Conservation (phyloP, 2,113 vertebrate species). For the Siniperca chuatsi region DNA sequence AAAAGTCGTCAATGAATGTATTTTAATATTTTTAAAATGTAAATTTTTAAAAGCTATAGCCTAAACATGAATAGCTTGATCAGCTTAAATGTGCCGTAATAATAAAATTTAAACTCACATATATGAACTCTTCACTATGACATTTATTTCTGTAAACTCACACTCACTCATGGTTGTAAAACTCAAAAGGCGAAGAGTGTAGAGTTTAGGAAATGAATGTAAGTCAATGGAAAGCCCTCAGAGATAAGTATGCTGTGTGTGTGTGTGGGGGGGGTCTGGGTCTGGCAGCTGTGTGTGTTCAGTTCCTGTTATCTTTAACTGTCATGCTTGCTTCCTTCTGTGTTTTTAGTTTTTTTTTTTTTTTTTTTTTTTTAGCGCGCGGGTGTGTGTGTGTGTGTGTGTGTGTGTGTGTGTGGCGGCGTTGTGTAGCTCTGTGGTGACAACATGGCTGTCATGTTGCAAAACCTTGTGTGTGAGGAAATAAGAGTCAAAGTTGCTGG, state of each 20-base stretch:
- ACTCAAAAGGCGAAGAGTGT: too few species aligned
- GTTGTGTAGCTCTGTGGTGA: constrained; percentile 4
- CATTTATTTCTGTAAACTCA: not conserved
- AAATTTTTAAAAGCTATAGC: not conserved
- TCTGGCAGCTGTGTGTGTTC: constrained; percentile 58
- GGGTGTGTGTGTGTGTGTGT: constrained; percentile 19
- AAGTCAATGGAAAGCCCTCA: constrained; percentile 17
- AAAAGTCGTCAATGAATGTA: not conserved
- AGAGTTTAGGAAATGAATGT: constrained; percentile 45
- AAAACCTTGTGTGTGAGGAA: constrained; percentile 26
- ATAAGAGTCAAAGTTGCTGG: not conserved
- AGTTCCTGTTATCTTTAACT: constrained; percentile 80
- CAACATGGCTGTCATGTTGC: constrained; percentile 34
- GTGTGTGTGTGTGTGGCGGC: constrained; percentile 3
- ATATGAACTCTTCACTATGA: not conserved
- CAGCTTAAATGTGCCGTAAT: not conserved
- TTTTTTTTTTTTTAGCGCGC: not conserved
- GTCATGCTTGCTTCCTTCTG: constrained; percentile 69
- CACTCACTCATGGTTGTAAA: too few species aligned
- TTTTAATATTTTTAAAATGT: too few species aligned
- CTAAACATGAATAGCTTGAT: not conserved
- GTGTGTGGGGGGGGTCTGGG: constrained; percentile 17
- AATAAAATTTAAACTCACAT: not conserved
- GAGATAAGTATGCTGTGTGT: constrained; percentile 5
- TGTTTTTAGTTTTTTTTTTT: constrained; percentile 14